Evolutionary conservation across 2,113 vertebrate genomes (phyloP).

Genomic region (Tragelaphus buxtoni): DNA sequence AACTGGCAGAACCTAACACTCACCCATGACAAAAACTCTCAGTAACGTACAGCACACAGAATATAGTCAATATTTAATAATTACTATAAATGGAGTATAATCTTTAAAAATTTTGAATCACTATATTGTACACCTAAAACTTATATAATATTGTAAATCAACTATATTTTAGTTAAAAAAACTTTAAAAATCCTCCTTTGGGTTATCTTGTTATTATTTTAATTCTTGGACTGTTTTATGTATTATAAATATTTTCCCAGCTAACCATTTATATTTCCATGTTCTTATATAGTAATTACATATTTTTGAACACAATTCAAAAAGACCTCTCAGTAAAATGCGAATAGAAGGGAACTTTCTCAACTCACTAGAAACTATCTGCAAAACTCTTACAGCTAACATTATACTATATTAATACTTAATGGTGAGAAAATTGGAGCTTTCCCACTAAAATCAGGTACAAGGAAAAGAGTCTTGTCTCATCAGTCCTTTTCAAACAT

Average conservation of each 20-base stretch:
- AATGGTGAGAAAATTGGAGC: neutral
- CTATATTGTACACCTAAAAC: neutral
- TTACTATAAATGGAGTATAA: neutral
- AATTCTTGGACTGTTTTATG: neutral
- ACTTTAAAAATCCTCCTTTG: neutral
- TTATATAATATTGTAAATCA: neutral
- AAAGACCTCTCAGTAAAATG: neutral
- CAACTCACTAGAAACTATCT: neutral
- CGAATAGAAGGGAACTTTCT: neutral
- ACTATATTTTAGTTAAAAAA: neutral
- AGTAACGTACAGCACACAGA: neutral
- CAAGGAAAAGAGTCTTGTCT: neutral
- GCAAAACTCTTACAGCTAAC: neutral
- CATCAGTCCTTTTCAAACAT: neutral
- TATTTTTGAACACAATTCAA: neutral
- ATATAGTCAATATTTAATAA: neutral
- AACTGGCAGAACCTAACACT: neutral
- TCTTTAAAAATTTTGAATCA: neutral
- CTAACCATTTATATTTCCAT: neutral
- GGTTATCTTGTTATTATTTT: neutral
- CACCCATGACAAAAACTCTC: neutral
- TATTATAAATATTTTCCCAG: neutral
- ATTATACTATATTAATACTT: neutral
- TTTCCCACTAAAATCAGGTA: neutral
- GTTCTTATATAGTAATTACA: neutral